Evolutionary conservation across 2,888 invertebrate genomes (phyloP), one percentile per base, ranked within the genome.

Genomic region (Acanthacorydalis orientalis): DNA sequence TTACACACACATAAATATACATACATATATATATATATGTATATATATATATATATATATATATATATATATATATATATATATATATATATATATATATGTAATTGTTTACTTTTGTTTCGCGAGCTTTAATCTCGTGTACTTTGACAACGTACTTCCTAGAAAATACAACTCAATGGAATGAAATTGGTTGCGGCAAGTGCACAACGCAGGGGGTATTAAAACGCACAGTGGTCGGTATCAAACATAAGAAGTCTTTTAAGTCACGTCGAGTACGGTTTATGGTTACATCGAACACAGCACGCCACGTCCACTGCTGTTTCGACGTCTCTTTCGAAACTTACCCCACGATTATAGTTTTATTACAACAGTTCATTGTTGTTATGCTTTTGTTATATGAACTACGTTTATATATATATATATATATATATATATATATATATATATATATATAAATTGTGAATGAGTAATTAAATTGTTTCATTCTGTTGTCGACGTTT

Each of bases 261-360:
- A 41, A 48, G 51, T 51, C 52, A 52, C 52, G 52, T 52, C 51
- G 50, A 48, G 48, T 49, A 46, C 33, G 49, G 51, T 52, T 52
- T 52, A 52, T 49, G 51, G 52, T 52, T 52, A 52, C 51, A 49
- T 49, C 47, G 51, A 51, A 49, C 50, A 48, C 50, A 50, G 49
- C 32, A 35, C 34, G 42, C 31, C 23, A 23, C 23, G 23, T 23
- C 23, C 23, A 23, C 23, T 23, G 23, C 23, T 23, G 23, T 23
- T 23, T 23, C 23, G 23, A 23, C 23, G 23, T 23, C 23, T 23
- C 23, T 23, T 23, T 23, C 23, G 23, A 23, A 23, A 23, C 23
- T 23, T 23, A 23, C 23, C 23, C 23, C 23, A 23, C 23, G 23
- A 23, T 23, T 23, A 23, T 23, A 23, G 23, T 23, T 23, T 23